phyloP scores from a whole-genome alignment of 2,113 vertebrate species.

The Propithecus coquereli region DNA sequence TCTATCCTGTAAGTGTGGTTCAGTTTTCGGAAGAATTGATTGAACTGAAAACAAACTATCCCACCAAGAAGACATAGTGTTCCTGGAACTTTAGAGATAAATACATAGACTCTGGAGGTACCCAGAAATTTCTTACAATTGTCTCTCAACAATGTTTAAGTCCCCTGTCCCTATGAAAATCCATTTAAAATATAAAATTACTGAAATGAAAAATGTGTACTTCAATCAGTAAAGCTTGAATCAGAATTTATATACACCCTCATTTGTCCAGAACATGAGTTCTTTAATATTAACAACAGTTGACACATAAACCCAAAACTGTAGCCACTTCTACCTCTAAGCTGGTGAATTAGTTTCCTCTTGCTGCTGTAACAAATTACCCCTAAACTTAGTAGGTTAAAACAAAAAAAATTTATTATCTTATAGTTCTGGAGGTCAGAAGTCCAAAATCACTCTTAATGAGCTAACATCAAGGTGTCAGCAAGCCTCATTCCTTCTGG shows the following conservation, averaged over 20 bases:
- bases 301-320: not conserved
- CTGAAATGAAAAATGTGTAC: constrained; percentile 19
- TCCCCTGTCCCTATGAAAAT: not conserved
- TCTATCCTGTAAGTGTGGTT: not conserved
- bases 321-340: not conserved
- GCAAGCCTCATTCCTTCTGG: not conserved
- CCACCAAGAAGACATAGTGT: constrained; percentile 16
- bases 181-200: constrained; percentile 32
- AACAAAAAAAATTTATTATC: not conserved
- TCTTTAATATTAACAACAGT: not conserved
- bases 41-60: constrained; percentile 24
- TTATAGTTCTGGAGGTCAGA: not conserved
- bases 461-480: not conserved
- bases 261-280: not conserved
- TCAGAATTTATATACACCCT: not conserved
- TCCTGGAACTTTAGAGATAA: constrained; percentile 18
- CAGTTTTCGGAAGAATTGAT: constrained; percentile 33
- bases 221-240: not conserved
- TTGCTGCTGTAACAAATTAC: not conserved
- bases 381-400: not conserved
- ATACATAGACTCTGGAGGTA: not conserved
- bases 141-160: not conserved
- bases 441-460: not conserved
- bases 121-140: constrained; percentile 14
- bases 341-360: not conserved